phyloP scores from a whole-genome alignment of 1,140 invertebrate species.

The Cephus cinctus region DNA sequence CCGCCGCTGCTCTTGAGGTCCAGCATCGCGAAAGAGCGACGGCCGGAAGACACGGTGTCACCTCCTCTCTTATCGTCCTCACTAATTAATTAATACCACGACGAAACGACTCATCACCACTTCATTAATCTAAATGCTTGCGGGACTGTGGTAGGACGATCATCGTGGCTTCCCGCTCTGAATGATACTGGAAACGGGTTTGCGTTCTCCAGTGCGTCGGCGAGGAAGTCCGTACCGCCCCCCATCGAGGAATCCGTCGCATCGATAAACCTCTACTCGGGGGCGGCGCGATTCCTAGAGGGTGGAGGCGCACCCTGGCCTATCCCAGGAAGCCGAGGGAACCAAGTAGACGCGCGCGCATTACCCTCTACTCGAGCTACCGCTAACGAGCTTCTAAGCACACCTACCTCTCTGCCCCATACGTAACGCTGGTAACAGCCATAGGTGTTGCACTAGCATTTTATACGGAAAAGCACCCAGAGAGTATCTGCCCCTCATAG shows the following conservation, averaged over 20 bases:
- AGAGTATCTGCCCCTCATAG: no score
- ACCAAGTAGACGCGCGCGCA: slow-evolving; percentile 46
- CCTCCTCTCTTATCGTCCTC: no score
- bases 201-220: not conserved
- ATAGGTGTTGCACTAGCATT: no score
- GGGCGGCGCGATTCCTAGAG: slow-evolving; percentile 1
- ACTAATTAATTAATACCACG: no score
- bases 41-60: no score
- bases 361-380: slow-evolving; percentile 65
- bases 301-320: no score
- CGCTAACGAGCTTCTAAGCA: no score
- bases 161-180: slow-evolving; percentile 9
- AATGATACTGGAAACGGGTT: slow-evolving; percentile 3
- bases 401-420: no score
- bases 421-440: no score
- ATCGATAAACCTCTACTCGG: not conserved
- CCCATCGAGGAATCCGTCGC: not conserved
- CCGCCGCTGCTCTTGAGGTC: slow-evolving; percentile 64
- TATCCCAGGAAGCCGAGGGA: no score
- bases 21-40: slow-evolving; percentile 55
- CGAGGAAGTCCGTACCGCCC: slow-evolving; percentile 1
- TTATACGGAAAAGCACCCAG: no score
- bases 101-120: not conserved
- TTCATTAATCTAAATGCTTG: not conserved
- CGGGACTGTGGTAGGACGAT: not conserved